Conservation (phyloP, 2,888 invertebrate species). For the Lamellibrachia satsuma region DNA sequence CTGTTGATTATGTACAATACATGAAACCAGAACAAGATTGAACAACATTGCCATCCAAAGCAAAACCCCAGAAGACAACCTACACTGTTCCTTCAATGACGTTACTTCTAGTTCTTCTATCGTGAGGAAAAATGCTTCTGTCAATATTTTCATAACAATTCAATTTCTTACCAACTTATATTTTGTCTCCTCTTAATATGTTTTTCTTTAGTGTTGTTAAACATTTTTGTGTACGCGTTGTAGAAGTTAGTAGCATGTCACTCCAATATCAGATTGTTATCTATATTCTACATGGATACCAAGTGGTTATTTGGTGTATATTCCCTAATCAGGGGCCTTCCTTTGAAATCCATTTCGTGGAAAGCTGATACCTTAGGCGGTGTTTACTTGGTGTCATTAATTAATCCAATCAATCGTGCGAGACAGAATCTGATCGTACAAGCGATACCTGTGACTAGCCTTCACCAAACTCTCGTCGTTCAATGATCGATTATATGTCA, state of each 20-base stretch:
- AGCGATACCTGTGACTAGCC: neutral
- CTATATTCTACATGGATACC: neutral
- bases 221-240: no score
- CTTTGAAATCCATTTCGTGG: neutral
- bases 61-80: no score
- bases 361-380: neutral
- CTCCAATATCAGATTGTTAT: neutral
- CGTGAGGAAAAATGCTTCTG: no score
- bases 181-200: no score
- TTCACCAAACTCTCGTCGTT: neutral
- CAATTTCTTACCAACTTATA: no score
- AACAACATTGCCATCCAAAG: no score
- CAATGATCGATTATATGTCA: neutral
- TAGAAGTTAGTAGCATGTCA: neutral
- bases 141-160: no score
- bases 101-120: no score
- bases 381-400: neutral
- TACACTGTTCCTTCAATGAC: no score
- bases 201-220: no score
- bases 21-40: neutral
- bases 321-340: neutral
- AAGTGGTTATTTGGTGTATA: neutral
- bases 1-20: neutral
- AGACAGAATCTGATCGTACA: neutral
- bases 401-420: neutral